Evolutionary conservation across 2,797 vertebrate genomes (phyloP), one percentile per base, ranked within the genome.

Genomic region (Euphonia xanthogaster): DNA sequence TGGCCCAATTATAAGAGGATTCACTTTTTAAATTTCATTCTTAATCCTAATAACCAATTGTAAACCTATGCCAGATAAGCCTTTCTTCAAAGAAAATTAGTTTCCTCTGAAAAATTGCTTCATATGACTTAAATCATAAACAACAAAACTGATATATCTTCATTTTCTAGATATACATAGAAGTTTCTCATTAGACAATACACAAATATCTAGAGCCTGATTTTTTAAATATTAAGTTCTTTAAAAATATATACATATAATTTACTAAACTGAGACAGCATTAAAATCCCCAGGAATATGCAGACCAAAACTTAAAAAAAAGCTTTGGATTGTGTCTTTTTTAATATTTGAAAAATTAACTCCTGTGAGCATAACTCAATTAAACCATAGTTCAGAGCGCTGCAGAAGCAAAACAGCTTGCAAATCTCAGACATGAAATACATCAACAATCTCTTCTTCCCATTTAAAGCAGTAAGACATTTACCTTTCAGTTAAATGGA

Each of bases 31-130:
- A 92, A 92, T 92, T 90, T 91, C 80, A 67, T 58, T 86, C 78
- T 94, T 88, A 90, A 93, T 88, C 73, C 67, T 88, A 85, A 90
- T 45, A 93, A 73, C n/a, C 47, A 91, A 88, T 11, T 88, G 58
- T 12, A 78, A 94, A 92, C 53, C 33, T 12, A 73, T 47, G 57
- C 73, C 77, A 94, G 40, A 18, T 88, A 30, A 86, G 37, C 66
- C 44, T 60, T 93, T 92, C 57, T 91, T 73, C 61, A 80, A 85
- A 83, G 86, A 65, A 91, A 92, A 80, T 86, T 6, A 85, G n/a
- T 58, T 92, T 93, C 35, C 44, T 80, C 65, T 66, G 71, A 94
- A 85, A 87, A 84, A 83, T 15, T 88, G 37, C 28, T 79, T 80
- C 40, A 58, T 7, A 50, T 18, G 23, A 79, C 37, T 71, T 88